Evolutionary conservation across 2,888 invertebrate genomes (phyloP), one percentile per base, ranked within the genome.

Genomic region (Willowsia nigromaculata): DNA sequence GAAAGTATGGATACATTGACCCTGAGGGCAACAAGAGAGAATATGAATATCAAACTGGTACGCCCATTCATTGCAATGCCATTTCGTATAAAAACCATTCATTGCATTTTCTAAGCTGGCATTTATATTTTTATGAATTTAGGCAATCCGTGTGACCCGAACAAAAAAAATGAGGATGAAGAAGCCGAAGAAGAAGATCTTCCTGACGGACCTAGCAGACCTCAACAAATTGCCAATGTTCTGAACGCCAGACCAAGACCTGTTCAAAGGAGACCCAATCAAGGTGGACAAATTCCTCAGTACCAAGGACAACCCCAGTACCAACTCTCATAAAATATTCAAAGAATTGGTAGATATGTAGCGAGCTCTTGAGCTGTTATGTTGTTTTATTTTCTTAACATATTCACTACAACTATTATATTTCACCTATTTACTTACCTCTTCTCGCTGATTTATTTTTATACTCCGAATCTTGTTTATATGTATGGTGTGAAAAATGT

Each of bases 1-100:
- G 93, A 71, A 93, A 93, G 78, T 93, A 93, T 47, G 93, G 93
- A 40, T 93, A 93, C 80, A 90, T 92, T 1, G 93, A 93, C 80
- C 93, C 93, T 27, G 93, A 93, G 27, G 93, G 93, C 47, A 91
- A 92, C 78, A 93, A 92, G 86, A 56, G 92, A 27, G 92, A 92
- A 81, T 93, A 93, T 62, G 92, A 92, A 82, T 92, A 92, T 80
- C 92, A 92, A 89, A 89, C 90, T 22, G 93, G 89, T 89, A 88
- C 0, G 53, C 18, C 3, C 53, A 4, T 40, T 9, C 4, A 47
- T 47, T 30, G 15, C 33, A 33, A 6, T n/a, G 11, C 5, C 27
- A 62, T 15, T 25, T 15, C 7, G 62, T 30, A 30, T 27, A 62
- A 30, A 62, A 13, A 27, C 1, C 62, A 27, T 81, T 56, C 56